These are phyloP conservation scores for Bolinopsis microptera DNA, from an alignment of 37 sponge, comb jelly and placozoan species.

Conservation along the genomic window DNA sequence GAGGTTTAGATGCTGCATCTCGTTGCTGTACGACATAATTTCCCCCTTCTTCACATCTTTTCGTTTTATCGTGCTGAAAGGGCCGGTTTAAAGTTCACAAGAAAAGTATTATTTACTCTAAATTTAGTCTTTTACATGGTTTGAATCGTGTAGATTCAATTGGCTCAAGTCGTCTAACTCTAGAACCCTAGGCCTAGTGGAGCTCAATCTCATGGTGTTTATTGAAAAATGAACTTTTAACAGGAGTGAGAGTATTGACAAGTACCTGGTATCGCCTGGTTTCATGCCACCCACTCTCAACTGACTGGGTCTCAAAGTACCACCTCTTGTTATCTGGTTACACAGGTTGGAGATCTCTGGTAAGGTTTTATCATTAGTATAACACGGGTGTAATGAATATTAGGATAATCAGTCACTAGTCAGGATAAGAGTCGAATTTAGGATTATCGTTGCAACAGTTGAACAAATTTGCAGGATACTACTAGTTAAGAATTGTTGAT, in stretches of 20 bases:
- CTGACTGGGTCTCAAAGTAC: conserved; percentile 30
- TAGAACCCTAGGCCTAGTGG: no score
- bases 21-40: not conserved
- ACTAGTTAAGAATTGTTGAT: no score
- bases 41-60: not conserved
- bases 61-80: not conserved
- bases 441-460: not conserved
- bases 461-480: not conserved
- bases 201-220: no score
- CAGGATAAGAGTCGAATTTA: not conserved
- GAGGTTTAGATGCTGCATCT: not conserved
- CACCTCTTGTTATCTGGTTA: conserved; percentile 1
- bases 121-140: no score
- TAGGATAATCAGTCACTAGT: not conserved
- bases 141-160: no score
- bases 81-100: no score
- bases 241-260: no score
- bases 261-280: conserved; percentile 58
- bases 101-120: no score
- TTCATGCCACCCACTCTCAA: conserved; percentile 8
- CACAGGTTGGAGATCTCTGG: not conserved
- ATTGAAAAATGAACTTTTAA: no score
- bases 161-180: no score
- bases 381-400: no score
- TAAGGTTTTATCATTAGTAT: no score